Conservation (phyloP, 30 jellyfish, hydroid and myxozoan genomes). For the Aurelia sp. region DNA sequence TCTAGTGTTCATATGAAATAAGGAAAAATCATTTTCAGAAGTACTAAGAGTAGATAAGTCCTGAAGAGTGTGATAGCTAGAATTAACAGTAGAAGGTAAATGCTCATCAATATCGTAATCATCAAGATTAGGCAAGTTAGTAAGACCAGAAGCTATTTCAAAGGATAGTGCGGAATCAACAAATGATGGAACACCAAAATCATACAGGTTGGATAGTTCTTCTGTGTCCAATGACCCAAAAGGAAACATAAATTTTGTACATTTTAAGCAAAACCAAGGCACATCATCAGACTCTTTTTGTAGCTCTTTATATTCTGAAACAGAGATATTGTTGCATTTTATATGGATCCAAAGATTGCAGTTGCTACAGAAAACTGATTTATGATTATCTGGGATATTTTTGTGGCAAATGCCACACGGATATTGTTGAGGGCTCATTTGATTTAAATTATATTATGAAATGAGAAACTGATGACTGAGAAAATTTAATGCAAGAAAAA, state of each 20-base stretch:
- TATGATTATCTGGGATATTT: no score
- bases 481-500: no score
- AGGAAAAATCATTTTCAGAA: slow-evolving; percentile 50
- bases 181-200: slow-evolving; percentile 50
- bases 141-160: slow-evolving; percentile 28
- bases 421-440: no score
- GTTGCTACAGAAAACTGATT: no score
- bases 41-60: slow-evolving; percentile 31
- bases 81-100: slow-evolving; percentile 65
- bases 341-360: no score
- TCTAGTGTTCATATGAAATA: slow-evolving; percentile 50
- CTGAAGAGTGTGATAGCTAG: slow-evolving; percentile 59
- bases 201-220: slow-evolving; percentile 41
- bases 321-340: no score
- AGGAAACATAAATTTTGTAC: slow-evolving; percentile 44
- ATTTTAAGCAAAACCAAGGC: slow-evolving; percentile 45
- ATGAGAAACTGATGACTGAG: no score
- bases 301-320: no score
- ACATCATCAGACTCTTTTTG: slow-evolving; percentile 34
- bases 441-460: no score
- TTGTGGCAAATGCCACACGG: no score
- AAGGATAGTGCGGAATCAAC: slow-evolving; percentile 24
- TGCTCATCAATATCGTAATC: slow-evolving; percentile 69
- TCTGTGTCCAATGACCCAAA: slow-evolving; percentile 45
- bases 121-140: slow-evolving; percentile 50